Evolutionary conservation across 2,888 invertebrate genomes (phyloP).

Genomic region (Agrypnus murinus): DNA sequence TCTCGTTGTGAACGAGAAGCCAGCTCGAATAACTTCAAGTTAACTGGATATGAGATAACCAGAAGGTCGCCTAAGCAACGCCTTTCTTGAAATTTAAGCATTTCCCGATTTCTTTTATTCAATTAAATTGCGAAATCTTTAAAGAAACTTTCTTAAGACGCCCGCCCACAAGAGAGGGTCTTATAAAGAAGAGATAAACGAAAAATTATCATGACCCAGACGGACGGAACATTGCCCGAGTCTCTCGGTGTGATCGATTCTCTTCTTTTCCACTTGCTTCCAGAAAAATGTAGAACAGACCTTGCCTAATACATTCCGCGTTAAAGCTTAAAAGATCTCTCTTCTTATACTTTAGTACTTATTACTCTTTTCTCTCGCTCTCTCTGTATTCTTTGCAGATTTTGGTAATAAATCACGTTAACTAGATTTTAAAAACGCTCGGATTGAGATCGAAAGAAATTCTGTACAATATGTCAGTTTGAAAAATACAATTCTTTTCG

Average conservation of each 20-base stretch:
- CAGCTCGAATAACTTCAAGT: too few species aligned
- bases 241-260: slow-evolving; percentile 29
- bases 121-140: too few species aligned
- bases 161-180: background rate
- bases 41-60: too few species aligned
- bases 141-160: too few species aligned
- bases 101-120: too few species aligned
- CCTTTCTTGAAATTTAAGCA: too few species aligned
- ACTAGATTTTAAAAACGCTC: background rate
- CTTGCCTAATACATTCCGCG: slow-evolving; percentile 34
- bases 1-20: too few species aligned
- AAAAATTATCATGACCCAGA: slow-evolving; percentile 31
- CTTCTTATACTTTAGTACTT: too few species aligned
- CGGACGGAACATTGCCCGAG: slow-evolving; percentile 25
- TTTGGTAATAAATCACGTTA: slow-evolving; percentile 12
- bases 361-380: too few species aligned
- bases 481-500: too few species aligned
- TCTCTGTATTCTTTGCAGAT: slow-evolving; percentile 2
- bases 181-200: slow-evolving; percentile 1
- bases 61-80: too few species aligned
- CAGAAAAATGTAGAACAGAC: slow-evolving; percentile 38
- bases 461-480: background rate
- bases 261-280: slow-evolving; percentile 29
- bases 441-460: slow-evolving; percentile 5
- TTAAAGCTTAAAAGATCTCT: background rate